Conservation (phyloP, 2,113 vertebrate species). For the Dromiciops gliroides region DNA sequence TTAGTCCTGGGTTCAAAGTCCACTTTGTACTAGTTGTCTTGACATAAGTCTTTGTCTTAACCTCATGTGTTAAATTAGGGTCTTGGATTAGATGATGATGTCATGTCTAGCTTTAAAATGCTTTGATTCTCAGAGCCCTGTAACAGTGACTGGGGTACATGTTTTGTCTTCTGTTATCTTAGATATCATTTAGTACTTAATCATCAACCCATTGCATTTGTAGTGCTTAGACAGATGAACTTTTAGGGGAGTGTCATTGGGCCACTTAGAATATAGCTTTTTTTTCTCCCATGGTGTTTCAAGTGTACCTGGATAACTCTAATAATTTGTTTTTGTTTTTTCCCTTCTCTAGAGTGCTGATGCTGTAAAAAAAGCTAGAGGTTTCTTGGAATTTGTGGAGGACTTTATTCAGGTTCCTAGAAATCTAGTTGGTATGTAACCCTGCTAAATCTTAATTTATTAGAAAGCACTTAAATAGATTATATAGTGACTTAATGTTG, state of each 20-base stretch:
- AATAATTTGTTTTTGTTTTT: conserved; percentile 37
- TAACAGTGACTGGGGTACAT: neutral
- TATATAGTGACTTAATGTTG: neutral
- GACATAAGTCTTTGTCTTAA: neutral
- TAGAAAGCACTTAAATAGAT: conserved; percentile 30
- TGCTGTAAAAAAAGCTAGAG: conserved; percentile 90
- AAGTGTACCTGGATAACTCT: neutral
- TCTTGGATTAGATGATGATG: neutral
- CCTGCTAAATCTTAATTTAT: conserved; percentile 61
- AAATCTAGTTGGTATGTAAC: conserved; percentile 89
- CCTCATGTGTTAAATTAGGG: neutral
- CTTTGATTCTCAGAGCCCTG: neutral
- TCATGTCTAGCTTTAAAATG: neutral
- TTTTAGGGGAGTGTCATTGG: neutral
- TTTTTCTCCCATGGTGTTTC: neutral
- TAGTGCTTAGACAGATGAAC: neutral
- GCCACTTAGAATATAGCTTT: neutral
- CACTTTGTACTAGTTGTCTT: too few relatives aligned
- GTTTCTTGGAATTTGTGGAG: conserved; percentile 90
- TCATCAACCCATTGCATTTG: neutral
- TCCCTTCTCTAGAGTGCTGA: conserved; percentile 85
- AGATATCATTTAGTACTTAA: neutral
- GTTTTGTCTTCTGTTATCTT: neutral
- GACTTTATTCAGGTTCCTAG: conserved; percentile 91
- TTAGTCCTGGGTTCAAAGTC: neutral